phyloP scores from a whole-genome alignment of 2,113 vertebrate species.

The Bubo bubo region DNA sequence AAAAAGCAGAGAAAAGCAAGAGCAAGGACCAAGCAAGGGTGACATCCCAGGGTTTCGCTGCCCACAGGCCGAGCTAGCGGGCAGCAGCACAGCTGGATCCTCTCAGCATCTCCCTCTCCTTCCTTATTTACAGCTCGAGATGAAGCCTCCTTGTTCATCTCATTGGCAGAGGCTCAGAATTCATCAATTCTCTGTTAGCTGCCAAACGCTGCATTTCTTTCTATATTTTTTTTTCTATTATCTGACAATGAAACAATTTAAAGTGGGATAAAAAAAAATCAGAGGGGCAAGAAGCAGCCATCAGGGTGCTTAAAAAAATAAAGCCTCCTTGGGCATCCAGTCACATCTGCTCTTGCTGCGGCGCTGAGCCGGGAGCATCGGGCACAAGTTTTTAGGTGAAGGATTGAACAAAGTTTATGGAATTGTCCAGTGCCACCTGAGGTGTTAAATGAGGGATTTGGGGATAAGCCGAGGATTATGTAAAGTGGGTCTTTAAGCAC shows the following conservation, averaged over 20 bases:
- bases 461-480: constrained; percentile 21
- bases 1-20: not conserved
- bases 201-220: fast-evolving
- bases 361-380: fast-evolving
- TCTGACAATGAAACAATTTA: not conserved
- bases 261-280: not conserved
- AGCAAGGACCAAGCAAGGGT: not conserved
- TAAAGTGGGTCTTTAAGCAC: not conserved
- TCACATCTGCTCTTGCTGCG: not conserved
- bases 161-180: not conserved
- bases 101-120: not conserved
- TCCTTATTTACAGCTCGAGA: not conserved
- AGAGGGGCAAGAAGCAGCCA: not conserved
- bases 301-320: not conserved
- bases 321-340: not conserved
- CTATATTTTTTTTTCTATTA: not conserved
- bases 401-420: not conserved
- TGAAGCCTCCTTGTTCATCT: not conserved
- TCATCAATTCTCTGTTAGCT: not conserved
- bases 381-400: not conserved
- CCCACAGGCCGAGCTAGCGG: not conserved
- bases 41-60: not conserved
- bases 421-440: constrained; percentile 1
- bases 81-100: constrained; percentile 7
- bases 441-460: constrained; percentile 11